These are phyloP conservation scores for Hyles euphorbiae DNA, from an alignment of 1,140 invertebrate species.

Conservation along the genomic window DNA sequence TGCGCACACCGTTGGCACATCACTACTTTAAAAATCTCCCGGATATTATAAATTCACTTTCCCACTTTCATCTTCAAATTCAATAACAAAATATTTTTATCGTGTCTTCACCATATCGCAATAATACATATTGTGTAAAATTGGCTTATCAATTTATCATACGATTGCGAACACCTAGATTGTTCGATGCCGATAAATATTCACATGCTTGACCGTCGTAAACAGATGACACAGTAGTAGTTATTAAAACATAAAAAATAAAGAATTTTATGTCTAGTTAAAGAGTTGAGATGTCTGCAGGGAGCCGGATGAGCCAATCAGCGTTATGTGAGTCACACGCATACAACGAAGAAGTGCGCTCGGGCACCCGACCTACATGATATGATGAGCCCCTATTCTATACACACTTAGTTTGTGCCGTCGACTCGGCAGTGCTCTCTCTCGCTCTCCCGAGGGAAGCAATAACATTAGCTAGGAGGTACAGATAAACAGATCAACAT, in stretches of 20 bases:
- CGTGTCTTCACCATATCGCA: too few relatives aligned
- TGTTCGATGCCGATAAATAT: too few relatives aligned
- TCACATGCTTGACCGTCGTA: too few relatives aligned
- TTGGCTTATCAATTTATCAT: too few relatives aligned
- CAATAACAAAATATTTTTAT: too few relatives aligned
- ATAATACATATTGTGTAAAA: too few relatives aligned
- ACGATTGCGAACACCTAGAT: too few relatives aligned
- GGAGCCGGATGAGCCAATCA: slow-evolving; percentile 67
- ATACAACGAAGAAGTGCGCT: slow-evolving; percentile 14
- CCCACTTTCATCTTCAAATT: too few relatives aligned
- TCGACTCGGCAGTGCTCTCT: slow-evolving; percentile 4
- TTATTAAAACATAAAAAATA: slow-evolving; percentile 5
- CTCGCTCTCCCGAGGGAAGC: slow-evolving; percentile 1
- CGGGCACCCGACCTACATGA: slow-evolving; percentile 9
- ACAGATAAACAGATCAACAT: slow-evolving; percentile 22
- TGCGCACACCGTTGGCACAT: too few relatives aligned
- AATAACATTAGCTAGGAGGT: not conserved
- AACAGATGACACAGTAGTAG: too few relatives aligned
- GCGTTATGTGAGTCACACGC: slow-evolving; percentile 51
- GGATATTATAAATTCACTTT: too few relatives aligned
- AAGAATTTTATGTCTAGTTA: slow-evolving; percentile 25
- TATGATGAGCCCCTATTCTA: slow-evolving; percentile 17
- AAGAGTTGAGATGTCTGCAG: slow-evolving; percentile 50
- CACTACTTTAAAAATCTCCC: too few relatives aligned
- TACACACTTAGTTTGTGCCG: not conserved